A percentile compares a stretch with the other conserved stretches of the same genome.
Conservation (phyloP, 2,113 vertebrate genomes). For the Crocuta crocuta region DNA sequence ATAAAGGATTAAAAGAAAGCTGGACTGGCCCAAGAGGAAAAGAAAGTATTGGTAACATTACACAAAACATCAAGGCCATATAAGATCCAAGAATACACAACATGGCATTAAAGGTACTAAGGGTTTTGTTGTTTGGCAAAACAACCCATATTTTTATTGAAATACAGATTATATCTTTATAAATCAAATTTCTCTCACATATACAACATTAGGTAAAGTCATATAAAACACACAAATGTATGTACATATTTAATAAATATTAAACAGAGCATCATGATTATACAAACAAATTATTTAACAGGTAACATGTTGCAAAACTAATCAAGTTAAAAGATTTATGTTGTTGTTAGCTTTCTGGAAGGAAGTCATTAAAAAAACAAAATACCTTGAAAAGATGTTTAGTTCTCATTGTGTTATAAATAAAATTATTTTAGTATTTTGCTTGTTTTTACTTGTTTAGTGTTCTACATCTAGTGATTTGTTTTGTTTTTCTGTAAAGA, state of each 20-base stretch:
- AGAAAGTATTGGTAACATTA: background rate
- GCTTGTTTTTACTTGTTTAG: background rate
- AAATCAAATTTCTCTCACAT: background rate
- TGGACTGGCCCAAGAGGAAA: background rate
- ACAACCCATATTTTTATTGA: background rate
- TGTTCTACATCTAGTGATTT: background rate
- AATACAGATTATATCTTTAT: background rate
- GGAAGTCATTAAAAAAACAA: background rate
- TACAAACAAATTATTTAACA: background rate
- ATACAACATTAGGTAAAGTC: background rate
- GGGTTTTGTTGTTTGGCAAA: background rate
- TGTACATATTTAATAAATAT: background rate
- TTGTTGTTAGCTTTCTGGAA: background rate
- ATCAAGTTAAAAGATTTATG: background rate
- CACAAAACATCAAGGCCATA: background rate
- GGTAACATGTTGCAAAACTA: background rate
- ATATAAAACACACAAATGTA: background rate
- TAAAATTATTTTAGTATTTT: background rate
- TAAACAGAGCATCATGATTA: background rate
- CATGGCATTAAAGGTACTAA: background rate
- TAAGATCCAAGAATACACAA: background rate
- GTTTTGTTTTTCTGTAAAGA: background rate
- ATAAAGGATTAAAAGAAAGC: background rate
- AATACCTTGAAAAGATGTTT: background rate
- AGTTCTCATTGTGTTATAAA: background rate